phyloP scores from a whole-genome alignment of 1,140 invertebrate genomes.

The Drosophila parvula region DNA sequence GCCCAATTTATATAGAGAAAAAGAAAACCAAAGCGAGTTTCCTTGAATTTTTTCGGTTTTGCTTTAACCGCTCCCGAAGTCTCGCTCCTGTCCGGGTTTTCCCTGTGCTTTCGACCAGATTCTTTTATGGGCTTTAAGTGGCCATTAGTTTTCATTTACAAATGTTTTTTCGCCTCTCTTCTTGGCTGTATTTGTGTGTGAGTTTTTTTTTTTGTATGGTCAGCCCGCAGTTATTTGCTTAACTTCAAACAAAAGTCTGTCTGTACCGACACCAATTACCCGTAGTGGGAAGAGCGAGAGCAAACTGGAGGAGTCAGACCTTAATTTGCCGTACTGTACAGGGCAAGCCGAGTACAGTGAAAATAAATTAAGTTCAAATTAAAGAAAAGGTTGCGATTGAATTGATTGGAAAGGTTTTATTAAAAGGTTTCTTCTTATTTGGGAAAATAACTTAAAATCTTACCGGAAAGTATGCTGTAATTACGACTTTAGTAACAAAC shows the following conservation, averaged over 20 bases:
- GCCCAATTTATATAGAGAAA: neutral
- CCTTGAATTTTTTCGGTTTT: neutral
- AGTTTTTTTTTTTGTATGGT: slow-evolving; percentile 19
- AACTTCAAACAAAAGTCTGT: slow-evolving; percentile 46
- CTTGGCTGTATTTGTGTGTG: neutral
- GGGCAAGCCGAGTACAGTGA: too few relatives aligned
- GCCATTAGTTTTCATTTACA: slow-evolving; percentile 49
- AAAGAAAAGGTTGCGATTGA: too few relatives aligned
- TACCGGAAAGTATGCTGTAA: too few relatives aligned
- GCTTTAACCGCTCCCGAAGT: neutral
- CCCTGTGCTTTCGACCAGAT: slow-evolving; percentile 15
- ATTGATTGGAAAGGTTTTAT: neutral
- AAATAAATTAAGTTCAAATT: neutral
- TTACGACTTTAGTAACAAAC: neutral
- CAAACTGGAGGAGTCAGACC: slow-evolving; percentile 1
- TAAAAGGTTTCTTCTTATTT: neutral
- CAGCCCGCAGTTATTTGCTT: slow-evolving; percentile 47
- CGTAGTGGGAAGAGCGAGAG: slow-evolving; percentile 4
- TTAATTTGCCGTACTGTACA: slow-evolving; percentile 54
- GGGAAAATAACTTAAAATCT: neutral
- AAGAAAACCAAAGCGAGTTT: neutral
- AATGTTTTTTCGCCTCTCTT: slow-evolving; percentile 16
- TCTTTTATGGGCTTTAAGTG: slow-evolving; percentile 47
- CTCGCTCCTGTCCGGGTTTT: neutral
- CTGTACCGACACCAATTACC: slow-evolving; percentile 38